Conservation (phyloP, 2,797 vertebrate species). For the Falco naumanni region DNA sequence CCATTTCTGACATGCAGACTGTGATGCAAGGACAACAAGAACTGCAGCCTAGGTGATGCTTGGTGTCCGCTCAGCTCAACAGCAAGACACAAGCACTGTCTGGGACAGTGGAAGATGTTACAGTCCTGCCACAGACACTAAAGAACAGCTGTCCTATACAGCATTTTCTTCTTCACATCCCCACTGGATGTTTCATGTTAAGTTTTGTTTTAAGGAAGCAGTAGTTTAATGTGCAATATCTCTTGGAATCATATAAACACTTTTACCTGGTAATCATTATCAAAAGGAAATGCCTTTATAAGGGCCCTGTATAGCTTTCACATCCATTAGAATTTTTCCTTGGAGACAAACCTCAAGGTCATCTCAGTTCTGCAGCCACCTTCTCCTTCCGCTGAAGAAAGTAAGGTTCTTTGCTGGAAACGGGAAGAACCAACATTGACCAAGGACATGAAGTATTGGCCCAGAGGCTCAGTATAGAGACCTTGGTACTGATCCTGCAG, state of each 20-base stretch:
- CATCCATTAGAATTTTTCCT: neutral
- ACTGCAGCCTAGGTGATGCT: neutral
- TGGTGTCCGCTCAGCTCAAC: neutral
- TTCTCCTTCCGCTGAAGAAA: neutral
- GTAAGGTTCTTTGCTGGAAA: neutral
- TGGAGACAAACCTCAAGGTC: neutral
- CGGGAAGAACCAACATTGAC: neutral
- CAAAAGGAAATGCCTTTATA: neutral
- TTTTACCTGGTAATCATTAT: neutral
- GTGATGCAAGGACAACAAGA: neutral
- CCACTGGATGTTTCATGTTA: neutral
- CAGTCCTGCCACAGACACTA: neutral
- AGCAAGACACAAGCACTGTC: neutral
- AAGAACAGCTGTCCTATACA: neutral
- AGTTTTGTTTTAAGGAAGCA: neutral
- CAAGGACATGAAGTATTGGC: neutral
- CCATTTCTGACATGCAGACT: neutral
- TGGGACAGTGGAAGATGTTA: neutral
- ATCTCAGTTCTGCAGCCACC: neutral
- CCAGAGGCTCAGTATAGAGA: neutral
- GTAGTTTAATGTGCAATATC: neutral
- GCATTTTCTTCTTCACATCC: neutral
- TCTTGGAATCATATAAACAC: neutral
- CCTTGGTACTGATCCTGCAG: neutral
- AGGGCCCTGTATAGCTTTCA: neutral